Evolutionary conservation across 2,888 invertebrate genomes (phyloP).

Genomic region (Argyresthia goedartella): DNA sequence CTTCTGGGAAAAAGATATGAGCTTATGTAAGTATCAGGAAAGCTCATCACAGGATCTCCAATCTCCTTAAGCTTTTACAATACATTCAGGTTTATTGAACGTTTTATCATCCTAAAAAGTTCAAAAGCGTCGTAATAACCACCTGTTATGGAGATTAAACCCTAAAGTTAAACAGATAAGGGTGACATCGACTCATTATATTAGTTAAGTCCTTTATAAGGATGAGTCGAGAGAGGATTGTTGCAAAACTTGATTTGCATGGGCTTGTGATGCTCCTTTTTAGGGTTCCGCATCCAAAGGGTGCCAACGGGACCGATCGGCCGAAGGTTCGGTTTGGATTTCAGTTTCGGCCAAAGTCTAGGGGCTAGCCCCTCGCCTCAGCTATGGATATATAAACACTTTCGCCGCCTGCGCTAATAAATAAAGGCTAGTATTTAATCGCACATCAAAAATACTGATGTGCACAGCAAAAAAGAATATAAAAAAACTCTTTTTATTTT

Average conservation of each 20-base stretch:
- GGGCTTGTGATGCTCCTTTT: neutral
- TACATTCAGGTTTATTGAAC: neutral
- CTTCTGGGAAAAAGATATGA: no score
- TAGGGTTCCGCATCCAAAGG: no score
- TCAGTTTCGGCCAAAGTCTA: no score
- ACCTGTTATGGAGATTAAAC: neutral
- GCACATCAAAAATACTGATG: no score
- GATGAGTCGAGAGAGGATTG: neutral
- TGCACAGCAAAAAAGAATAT: no score
- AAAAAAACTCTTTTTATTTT: no score
- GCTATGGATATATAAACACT: no score
- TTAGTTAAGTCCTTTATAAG: neutral
- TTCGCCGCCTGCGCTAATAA: no score
- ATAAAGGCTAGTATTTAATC: no score
- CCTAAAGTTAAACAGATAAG: neutral
- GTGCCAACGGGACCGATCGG: no score
- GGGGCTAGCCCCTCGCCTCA: no score
- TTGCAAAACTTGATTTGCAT: neutral
- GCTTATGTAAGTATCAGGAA: neutral
- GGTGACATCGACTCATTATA: neutral
- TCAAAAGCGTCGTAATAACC: neutral
- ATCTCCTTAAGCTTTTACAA: neutral
- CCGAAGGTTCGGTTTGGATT: no score
- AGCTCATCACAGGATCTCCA: neutral
- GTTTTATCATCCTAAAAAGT: neutral